Conservation (phyloP, 2,797 vertebrate species). For the Crenichthys baileyi region DNA sequence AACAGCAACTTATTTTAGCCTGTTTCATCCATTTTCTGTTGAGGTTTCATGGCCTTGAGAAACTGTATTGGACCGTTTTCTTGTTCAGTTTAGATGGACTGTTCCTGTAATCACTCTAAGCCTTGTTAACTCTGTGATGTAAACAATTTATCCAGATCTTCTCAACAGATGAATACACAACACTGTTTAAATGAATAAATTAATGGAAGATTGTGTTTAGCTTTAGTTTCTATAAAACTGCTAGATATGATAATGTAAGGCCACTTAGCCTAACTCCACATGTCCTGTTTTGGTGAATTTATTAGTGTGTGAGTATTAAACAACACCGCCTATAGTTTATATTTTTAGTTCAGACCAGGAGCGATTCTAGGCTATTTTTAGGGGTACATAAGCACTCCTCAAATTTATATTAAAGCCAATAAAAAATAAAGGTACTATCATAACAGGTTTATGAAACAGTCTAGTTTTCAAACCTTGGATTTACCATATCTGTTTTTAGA, state of each 20-base stretch:
- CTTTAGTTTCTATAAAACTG: conserved; percentile 72
- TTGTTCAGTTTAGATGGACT: conserved; percentile 65
- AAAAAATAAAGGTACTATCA: not conserved
- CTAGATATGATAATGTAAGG: conserved; percentile 70
- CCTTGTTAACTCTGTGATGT: conserved; percentile 73
- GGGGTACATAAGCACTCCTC: not conserved
- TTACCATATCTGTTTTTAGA: not conserved
- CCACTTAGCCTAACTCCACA: conserved; percentile 66
- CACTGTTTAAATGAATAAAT: conserved; percentile 62
- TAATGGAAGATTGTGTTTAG: conserved; percentile 73
- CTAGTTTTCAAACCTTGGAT: not conserved
- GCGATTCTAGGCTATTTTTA: no score
- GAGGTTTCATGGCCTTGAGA: conserved; percentile 56
- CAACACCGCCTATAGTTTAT: no score
- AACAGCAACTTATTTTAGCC: conserved; percentile 53
- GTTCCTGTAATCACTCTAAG: conserved; percentile 69
- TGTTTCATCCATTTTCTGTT: conserved; percentile 37
- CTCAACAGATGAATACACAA: conserved; percentile 63
- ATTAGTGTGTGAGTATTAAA: not conserved
- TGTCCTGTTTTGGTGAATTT: conserved; percentile 41
- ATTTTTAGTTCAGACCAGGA: no score
- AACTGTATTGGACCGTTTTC: conserved; percentile 60
- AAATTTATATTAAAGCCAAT: not conserved
- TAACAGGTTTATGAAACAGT: not conserved
- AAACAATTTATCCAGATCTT: conserved; percentile 76